phyloP scores from a whole-genome alignment of 64 coral and sea anemone species.

The Platygyra sinensis region DNA sequence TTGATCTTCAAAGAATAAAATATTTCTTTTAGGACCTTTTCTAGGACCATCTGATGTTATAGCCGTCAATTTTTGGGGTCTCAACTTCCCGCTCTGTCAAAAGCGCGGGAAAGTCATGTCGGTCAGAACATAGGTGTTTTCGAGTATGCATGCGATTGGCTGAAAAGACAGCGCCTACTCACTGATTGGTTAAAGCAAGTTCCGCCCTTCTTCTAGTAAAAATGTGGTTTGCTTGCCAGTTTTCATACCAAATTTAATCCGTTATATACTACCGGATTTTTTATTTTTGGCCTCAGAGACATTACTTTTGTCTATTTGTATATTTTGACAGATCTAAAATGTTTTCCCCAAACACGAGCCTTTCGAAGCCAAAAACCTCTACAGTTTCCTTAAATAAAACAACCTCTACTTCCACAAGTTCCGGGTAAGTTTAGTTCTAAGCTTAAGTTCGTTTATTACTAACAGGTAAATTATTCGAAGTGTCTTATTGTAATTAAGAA shows the following conservation, averaged over 20 bases:
- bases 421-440: not conserved
- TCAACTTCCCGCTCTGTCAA: too few species aligned
- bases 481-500: not conserved
- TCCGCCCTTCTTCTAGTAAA: too few species aligned
- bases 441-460: not conserved
- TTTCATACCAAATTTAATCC: too few species aligned
- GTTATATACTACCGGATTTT: too few species aligned
- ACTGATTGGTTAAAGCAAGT: too few species aligned
- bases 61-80: too few species aligned
- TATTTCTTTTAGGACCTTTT: too few species aligned
- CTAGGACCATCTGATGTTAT: too few species aligned
- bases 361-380: constrained; percentile 43
- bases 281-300: not conserved
- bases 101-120: too few species aligned
- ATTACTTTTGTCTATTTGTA: not conserved
- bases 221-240: too few species aligned
- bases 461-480: not conserved
- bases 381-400: constrained; percentile 22
- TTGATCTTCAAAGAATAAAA: not conserved
- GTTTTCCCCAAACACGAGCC: constrained; percentile 87
- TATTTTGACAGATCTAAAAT: constrained; percentile 69
- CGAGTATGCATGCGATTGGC: not conserved
- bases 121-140: not conserved
- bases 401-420: not conserved
- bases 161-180: not conserved